Percentiles rank a stretch among this genome's conserved stretches.
Evolutionary conservation across 2,797 vertebrate genomes (phyloP).

Genomic region (Halcyon leucocephala): DNA sequence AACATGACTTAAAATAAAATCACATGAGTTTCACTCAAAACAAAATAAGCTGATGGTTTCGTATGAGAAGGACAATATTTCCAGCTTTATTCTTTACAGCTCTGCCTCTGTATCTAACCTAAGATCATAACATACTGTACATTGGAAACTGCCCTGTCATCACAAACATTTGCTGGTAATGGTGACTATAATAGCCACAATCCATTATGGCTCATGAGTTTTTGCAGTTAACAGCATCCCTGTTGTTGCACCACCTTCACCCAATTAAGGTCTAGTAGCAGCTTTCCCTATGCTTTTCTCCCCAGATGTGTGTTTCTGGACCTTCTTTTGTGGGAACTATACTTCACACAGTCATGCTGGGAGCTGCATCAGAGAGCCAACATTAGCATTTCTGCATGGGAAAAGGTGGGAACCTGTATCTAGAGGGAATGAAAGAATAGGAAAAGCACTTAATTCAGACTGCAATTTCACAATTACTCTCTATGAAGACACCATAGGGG

Average conservation of each 20-base stretch:
- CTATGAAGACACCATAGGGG: neutral
- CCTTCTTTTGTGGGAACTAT: neutral
- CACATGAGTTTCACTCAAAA: neutral
- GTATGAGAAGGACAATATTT: neutral
- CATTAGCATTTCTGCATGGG: accelerated
- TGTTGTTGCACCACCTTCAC: accelerated
- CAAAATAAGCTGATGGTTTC: neutral
- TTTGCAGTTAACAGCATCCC: neutral
- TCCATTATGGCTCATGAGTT: neutral
- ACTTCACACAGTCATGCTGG: neutral
- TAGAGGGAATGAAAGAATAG: neutral
- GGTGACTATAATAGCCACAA: neutral
- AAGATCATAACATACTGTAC: neutral
- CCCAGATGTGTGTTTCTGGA: no score
- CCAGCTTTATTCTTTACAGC: neutral
- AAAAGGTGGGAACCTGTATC: neutral
- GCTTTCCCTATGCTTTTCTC: neutral
- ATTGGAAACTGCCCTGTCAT: neutral
- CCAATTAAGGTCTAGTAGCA: neutral
- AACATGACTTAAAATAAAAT: neutral
- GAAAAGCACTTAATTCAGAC: neutral
- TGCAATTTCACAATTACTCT: neutral
- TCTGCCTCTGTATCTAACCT: neutral
- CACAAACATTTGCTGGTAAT: neutral
- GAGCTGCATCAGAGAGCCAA: neutral